Base-by-base conservation (phyloP, 2,888 invertebrate species). In the Dicyrtoma fusca region DNA sequence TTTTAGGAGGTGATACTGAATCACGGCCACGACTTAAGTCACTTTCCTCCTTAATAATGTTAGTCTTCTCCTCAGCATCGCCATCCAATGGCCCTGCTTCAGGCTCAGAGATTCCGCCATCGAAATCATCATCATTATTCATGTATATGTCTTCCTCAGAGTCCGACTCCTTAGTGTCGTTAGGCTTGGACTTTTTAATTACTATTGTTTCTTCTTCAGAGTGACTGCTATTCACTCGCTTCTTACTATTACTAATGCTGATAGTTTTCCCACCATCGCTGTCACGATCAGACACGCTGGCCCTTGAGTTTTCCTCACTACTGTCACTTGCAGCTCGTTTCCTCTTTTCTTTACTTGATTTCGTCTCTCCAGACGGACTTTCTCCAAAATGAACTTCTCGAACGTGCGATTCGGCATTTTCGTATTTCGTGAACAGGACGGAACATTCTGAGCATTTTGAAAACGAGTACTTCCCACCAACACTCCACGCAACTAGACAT, bases 381-480 rank as follows among this genome's bases (percentile, higher is more conserved):
- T 42, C 45, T 17, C 68, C 68, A 4, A 26, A 26, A 26, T 69
- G 69, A 4, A 47, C 19, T 23, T 59, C 45, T 19, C 59, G 44
- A 4, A 69, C 44, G 17, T 69, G 69, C 19, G 19, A 21, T 11
- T 69, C 61, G 14, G 61, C 69, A 51, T 69, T 69, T 17, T 21
- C 17, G n/a, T 51, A 59, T 10, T 61, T 59, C 5, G 61, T 44
- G 23, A 69, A 59, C 1, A 69, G 61, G 5, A 57, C 59, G 19
- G 42, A 42, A 59, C 69, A 69, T 11, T 51, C 61, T 26, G 44
- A 47, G 26, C 69, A 69, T 21, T 61, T 59, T 1, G 47, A 61
- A 19, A 69, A 69, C 0, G 59, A 44, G 49, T 61, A 69, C 17
- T 57, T 53, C 1, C 65, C 69, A 34, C 69, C 69, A n/a, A 69